Conservation (phyloP, 2,888 invertebrate genomes). For the Physocephala rufipes region DNA sequence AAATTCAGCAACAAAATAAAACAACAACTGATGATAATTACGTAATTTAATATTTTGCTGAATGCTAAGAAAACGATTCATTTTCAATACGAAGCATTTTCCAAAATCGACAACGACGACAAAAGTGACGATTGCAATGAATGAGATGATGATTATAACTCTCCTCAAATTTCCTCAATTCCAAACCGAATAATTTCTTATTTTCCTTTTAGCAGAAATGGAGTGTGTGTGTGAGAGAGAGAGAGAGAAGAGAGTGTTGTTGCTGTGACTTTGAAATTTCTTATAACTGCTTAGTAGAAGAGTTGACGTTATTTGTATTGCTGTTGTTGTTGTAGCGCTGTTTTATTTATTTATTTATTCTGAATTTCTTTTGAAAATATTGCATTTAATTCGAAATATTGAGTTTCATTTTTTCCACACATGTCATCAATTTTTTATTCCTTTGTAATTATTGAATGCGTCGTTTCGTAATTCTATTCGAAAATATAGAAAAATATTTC, state of each 20-base stretch:
- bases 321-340: background rate
- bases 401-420: background rate
- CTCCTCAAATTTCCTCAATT: conserved; percentile 22
- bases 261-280: too few relatives aligned
- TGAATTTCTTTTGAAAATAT: conserved; percentile 17
- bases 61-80: conserved; percentile 63
- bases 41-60: conserved; percentile 62
- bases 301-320: conserved; percentile 13
- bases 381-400: conserved; percentile 27
- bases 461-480: conserved; percentile 3
- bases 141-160: conserved; percentile 7
- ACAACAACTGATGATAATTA: conserved; percentile 63
- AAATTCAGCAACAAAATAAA: conserved; percentile 55
- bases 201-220: background rate
- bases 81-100: conserved; percentile 58
- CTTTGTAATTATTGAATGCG: too few relatives aligned
- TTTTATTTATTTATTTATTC: conserved; percentile 30
- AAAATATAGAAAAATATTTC: conserved; percentile 29
- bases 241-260: too few relatives aligned
- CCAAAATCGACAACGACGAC: conserved; percentile 29
- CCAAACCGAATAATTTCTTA: background rate
- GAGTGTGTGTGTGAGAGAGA: too few relatives aligned
- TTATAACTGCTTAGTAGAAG: too few relatives aligned
- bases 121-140: conserved; percentile 2
- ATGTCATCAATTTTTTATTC: conserved; percentile 4